Evolutionary conservation across 2,888 invertebrate genomes (phyloP).

Genomic region (Catocala fraxini): DNA sequence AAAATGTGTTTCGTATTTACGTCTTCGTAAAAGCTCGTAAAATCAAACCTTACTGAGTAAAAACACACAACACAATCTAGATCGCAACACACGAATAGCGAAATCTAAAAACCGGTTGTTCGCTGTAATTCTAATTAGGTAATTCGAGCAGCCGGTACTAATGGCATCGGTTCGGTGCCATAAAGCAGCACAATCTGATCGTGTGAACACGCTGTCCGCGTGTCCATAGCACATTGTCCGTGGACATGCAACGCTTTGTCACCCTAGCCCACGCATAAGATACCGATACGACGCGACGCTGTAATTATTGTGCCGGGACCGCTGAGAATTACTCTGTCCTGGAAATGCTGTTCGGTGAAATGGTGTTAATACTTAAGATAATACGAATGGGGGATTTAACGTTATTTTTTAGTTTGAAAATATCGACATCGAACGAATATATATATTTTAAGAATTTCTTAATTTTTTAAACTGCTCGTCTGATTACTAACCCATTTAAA

Average conservation of each 20-base stretch:
- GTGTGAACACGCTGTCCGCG: conserved; percentile 82
- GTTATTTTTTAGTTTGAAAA: too few relatives aligned
- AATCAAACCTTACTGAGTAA: conserved; percentile 36
- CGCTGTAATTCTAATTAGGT: conserved; percentile 85
- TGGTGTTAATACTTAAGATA: conserved; percentile 23
- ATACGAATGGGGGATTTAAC: neutral
- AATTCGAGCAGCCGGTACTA: conserved; percentile 79
- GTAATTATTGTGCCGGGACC: conserved; percentile 43
- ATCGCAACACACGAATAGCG: conserved; percentile 59
- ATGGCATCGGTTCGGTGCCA: conserved; percentile 77
- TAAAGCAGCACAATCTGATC: conserved; percentile 84
- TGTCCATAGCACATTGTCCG: conserved; percentile 75
- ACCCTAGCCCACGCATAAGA: conserved; percentile 74
- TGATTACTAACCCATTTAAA: too few relatives aligned
- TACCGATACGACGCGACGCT: conserved; percentile 48
- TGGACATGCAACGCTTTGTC: conserved; percentile 85
- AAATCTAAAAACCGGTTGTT: conserved; percentile 67
- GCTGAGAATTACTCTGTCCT: conserved; percentile 44
- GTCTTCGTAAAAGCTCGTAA: conserved; percentile 22
- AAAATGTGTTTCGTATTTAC: neutral
- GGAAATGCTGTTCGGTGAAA: conserved; percentile 34
- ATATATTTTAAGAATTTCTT: too few relatives aligned
- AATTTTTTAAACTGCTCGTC: too few relatives aligned
- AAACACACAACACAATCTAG: conserved; percentile 55
- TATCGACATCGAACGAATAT: too few relatives aligned